Conservation (phyloP, 2,888 invertebrate species). For the Conistra vaccinii region DNA sequence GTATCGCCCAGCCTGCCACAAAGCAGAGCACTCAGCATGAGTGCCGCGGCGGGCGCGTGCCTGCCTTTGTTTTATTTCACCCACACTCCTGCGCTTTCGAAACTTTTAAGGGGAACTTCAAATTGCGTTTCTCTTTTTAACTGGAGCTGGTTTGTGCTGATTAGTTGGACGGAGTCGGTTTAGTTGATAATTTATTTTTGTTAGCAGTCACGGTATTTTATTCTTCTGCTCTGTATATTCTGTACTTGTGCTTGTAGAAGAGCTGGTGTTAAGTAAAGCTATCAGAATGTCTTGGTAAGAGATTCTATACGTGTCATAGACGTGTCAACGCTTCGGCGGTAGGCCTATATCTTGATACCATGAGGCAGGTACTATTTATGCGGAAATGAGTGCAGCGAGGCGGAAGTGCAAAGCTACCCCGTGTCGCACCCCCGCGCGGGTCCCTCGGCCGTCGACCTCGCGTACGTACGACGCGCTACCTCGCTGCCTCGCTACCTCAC, state of each 20-base stretch:
- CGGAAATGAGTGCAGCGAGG: slow-evolving; percentile 89
- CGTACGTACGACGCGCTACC: slow-evolving; percentile 73
- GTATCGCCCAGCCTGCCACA: slow-evolving; percentile 86
- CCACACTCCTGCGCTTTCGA: slow-evolving; percentile 87
- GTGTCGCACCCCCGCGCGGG: slow-evolving; percentile 75
- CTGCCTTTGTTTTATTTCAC: slow-evolving; percentile 89
- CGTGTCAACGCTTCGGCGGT: slow-evolving; percentile 34
- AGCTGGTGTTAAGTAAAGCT: neutral
- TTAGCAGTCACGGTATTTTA: slow-evolving; percentile 54
- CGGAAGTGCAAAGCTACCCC: slow-evolving; percentile 88
- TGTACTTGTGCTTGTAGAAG: neutral
- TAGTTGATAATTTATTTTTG: slow-evolving; percentile 66
- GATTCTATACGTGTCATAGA: slow-evolving; percentile 4
- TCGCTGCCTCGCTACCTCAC: slow-evolving; percentile 61
- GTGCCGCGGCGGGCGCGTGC: slow-evolving; percentile 87
- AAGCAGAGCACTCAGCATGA: slow-evolving; percentile 90
- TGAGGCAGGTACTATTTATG: slow-evolving; percentile 85
- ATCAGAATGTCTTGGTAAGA: neutral
- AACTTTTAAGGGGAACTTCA: slow-evolving; percentile 87
- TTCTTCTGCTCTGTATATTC: slow-evolving; percentile 1
- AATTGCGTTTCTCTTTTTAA: slow-evolving; percentile 86
- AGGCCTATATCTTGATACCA: slow-evolving; percentile 81
- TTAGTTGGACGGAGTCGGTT: slow-evolving; percentile 76
- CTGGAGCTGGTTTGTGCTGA: slow-evolving; percentile 80
- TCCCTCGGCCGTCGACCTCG: slow-evolving; percentile 84